Base-by-base conservation (phyloP, 2,888 invertebrate species). In the Ceriagrion tenellum region DNA sequence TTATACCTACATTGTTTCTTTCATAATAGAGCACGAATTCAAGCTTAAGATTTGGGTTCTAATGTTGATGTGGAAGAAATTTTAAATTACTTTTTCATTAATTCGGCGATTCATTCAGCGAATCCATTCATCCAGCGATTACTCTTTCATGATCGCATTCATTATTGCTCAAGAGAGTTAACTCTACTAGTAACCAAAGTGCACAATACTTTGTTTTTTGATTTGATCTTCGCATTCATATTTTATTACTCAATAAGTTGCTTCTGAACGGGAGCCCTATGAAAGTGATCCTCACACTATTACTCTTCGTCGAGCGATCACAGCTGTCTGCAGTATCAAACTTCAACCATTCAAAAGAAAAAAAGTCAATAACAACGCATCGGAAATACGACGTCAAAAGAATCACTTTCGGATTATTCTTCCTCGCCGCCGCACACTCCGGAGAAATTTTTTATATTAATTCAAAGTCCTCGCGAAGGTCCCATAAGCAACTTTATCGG, bases 381-480 rank as follows among this genome's bases (percentile, higher is more conserved):
- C 47, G 55, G 30, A 35, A 69, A 56, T 90, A 95, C 63, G 55
- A 63, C 91, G 55, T 69, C 40, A n/a, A 20, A 47, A 59, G 56
- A 55, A 90, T 95, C 90, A 30, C 81, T 95, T 56, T 26, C 35
- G 81, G 81, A 81, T 81, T 81, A 81, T 81, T 81, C 59, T 81
- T 35, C 35, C 88, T 20, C 88, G 30, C 95, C 88, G 47, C n/a
- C 88, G 12, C 88, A 23, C 81, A 88, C 69, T 30, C 56, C 23
- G n/a, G 55, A 23, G n/a, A 56, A 30, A 88, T 93, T 74, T 93
- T 93, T 93, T 93, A 93, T 93, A 93, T 93, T 93, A 74, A 93
- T 74, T 93, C 93, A 93, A 93, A 93, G 63, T 91, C 59, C 35
- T 81, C 40, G 69, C 93, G n/a, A 93, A 55, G 93, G 8, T 35